Base-by-base conservation (phyloP, 2,113 vertebrate species). In the Apodemus sylvaticus region DNA sequence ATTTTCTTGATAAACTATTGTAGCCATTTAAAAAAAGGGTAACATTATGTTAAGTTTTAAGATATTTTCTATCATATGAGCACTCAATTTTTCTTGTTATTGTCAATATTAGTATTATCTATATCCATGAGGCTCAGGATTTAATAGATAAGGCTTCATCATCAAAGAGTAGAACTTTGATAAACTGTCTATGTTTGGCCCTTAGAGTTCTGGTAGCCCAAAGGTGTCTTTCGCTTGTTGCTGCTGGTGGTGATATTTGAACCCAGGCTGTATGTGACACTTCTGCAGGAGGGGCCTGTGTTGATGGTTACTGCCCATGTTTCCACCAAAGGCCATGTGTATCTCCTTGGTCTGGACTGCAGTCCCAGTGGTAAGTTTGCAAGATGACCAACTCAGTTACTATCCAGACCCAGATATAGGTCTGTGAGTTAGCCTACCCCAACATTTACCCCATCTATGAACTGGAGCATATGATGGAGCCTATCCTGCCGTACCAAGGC, bases 121-220 rank as follows among this genome's bases (percentile, higher is more conserved):
- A 11, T 55, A 83, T 77, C 45, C 73, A 71, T 77, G 51, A 62
- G 71, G 34, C 77, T 76, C 39, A 76, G 74, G 86, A 81, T 70
- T 90, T 95, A 71, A 92, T 82, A 74, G 64, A 62, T 77, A 1
- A 76, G 55, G 81, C 31, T 93, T 86, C 19, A 93, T 7, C 89
- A 68, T n/a, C n/a, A n/a, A 70, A 86, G 91, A 68, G 13, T 85
- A 36, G 78, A 48, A 73, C 7, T 29, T 85, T 94, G 48, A 87
- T 73, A 74, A 94, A 76, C 7, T 51, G n/a, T 83, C 19, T 60
- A 88, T 70, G 31, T n/a, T 79, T 93, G 66, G 4, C 19, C 20
- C 51, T 71, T 90, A 76, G 58, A 81, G 19, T 92, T 93, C 68
- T 71, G 34, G 48, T 24, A 79, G 53, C 22, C 14, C 77, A 24